phyloP scores from a whole-genome alignment of 2,888 invertebrate genomes.

The Sarcophaga variegata region DNA sequence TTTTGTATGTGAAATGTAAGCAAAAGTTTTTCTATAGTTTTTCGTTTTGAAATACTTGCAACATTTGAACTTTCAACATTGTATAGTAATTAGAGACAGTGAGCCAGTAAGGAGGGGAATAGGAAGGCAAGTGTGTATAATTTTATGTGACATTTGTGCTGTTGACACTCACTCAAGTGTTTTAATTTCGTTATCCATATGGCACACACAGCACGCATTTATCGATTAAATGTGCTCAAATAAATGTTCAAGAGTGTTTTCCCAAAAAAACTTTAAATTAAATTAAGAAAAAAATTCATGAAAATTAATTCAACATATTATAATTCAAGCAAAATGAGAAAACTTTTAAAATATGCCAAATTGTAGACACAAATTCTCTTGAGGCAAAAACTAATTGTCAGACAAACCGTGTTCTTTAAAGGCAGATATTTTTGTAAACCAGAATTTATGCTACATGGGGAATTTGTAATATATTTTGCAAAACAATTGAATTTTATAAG shows the following conservation, averaged over 20 bases:
- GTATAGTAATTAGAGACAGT: neutral
- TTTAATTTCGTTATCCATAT: conserved; percentile 2
- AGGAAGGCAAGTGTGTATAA: conserved; percentile 33
- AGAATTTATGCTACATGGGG: no score
- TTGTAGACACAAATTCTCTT: no score
- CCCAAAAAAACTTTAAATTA: neutral
- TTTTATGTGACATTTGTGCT: conserved; percentile 56
- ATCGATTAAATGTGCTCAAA: conserved; percentile 35
- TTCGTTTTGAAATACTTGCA: neutral
- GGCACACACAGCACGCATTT: conserved; percentile 17
- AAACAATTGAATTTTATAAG: no score
- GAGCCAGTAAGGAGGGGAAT: neutral
- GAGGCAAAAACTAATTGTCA: no score
- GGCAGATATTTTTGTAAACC: no score
- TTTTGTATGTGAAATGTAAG: no score
- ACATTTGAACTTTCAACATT: neutral
- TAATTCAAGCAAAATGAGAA: no score
- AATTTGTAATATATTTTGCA: no score
- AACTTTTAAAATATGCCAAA: no score
- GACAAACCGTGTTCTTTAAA: no score
- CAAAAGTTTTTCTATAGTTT: neutral
- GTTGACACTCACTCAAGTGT: conserved; percentile 33
- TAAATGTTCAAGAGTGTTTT: neutral
- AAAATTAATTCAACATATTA: no score
- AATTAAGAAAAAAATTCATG: neutral